Base-by-base conservation (phyloP, 53 echinoderm and acorn worm genomes). In the Glandiceps talaboti region DNA sequence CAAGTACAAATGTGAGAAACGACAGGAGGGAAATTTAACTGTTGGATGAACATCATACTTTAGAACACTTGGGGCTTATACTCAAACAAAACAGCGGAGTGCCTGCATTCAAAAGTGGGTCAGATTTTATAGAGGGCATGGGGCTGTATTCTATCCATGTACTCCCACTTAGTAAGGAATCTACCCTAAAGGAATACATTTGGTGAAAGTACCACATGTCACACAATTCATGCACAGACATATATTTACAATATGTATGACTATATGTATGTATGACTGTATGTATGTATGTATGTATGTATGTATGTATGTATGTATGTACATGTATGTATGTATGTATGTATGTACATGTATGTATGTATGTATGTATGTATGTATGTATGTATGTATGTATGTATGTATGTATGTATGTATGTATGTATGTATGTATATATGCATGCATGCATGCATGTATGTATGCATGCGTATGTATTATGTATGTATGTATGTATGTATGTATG, bases 341-440 rank as follows among this genome's bases (percentile, higher is more conserved):
- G n/a, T 78, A 30, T 78, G n/a, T 78, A 30, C 29, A 30, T 78
- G 79, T 78, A 30, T 78, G 32, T 78, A 30, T 78, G 32, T 78
- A 30, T 78, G 32, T 45, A 45, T 78, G 32, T 78, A 30, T 78
- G 32, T 78, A 30, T 78, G 32, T 78, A 30, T 78, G 79, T 78
- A 30, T 78, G 32, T 78, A 30, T 78, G 32, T 78, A 30, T 78
- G 79, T 78, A 30, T 78, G 79, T 78, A 30, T 78, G 79, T 78
- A 30, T 78, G 79, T 78, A 30, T 78, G 32, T 78, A 30, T 78
- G 79, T 78, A 30, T 78, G 79, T 78, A 30, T 78, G 79, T 78
- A 30, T 78, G 79, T 78, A 30, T 78, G n/a, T 78, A 30, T 78
- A 30, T 78, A 30, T 78, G 32, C 29, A 45, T 45, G 64, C 20